phyloP scores from a whole-genome alignment of 64 coral and sea anemone species.

The Hydrozoanthus tunicans region DNA sequence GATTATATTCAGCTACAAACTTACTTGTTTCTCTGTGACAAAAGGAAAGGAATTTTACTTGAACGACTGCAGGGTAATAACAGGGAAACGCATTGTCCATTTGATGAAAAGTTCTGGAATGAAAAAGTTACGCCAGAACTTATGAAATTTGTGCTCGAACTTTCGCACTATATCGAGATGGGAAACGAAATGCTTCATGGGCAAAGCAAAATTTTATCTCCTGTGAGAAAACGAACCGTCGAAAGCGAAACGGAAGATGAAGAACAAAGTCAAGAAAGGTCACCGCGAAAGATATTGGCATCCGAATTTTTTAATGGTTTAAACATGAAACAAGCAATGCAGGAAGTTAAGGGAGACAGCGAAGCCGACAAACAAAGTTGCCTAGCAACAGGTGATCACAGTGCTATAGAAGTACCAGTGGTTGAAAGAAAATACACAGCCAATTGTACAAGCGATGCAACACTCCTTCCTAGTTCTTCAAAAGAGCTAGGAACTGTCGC shows the following conservation, averaged over 20 bases:
- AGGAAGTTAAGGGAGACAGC: not conserved
- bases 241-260: not conserved
- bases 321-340: not conserved
- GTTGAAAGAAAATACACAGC: not conserved
- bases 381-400: no score
- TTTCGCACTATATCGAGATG: constrained; percentile 62
- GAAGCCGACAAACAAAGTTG: not conserved
- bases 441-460: not conserved
- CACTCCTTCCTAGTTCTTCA: not conserved
- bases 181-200: constrained; percentile 70
- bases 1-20: constrained; percentile 95
- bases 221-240: constrained; percentile 61
- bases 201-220: constrained; percentile 30
- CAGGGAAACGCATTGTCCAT: constrained; percentile 72
- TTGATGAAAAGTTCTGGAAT: constrained; percentile 77
- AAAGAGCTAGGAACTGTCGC: not conserved
- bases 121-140: constrained; percentile 71
- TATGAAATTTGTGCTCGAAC: constrained; percentile 73
- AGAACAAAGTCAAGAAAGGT: not conserved
- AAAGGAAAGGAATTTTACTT: constrained; percentile 75
- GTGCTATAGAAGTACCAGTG: not conserved
- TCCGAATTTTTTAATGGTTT: not conserved
- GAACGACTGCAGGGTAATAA: constrained; percentile 79
- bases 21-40: constrained; percentile 85
- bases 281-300: not conserved